phyloP scores from a whole-genome alignment of 2,797 vertebrate species.

The Clamator glandarius region DNA sequence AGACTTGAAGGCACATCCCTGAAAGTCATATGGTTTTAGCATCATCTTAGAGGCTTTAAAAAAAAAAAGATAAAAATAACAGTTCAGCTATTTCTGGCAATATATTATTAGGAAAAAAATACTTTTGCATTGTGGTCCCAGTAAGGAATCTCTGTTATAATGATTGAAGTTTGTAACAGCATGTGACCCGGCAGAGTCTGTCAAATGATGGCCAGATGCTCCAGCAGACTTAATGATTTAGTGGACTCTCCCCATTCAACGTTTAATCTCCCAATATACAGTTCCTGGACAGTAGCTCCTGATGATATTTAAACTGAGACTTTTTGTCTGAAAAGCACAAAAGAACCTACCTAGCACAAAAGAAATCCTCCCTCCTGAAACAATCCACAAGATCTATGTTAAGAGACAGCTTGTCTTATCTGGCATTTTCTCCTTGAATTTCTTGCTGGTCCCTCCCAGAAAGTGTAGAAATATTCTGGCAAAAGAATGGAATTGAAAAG shows the following conservation, averaged over 20 bases:
- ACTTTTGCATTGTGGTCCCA: neutral
- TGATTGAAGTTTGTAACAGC: constrained; percentile 16
- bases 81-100: constrained; percentile 4
- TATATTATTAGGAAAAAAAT: neutral
- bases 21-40: neutral
- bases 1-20: neutral
- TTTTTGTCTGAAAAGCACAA: constrained; percentile 1
- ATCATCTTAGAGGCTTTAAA: neutral
- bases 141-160: neutral
- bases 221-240: neutral
- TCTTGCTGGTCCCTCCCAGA: neutral
- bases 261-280: neutral
- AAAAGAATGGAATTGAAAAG: constrained; percentile 19
- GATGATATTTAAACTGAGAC: neutral
- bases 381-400: neutral
- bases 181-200: neutral
- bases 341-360: constrained; percentile 19
- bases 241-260: neutral
- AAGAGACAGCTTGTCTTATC: constrained; percentile 14
- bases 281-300: neutral
- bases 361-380: neutral
- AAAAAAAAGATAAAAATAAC: neutral
- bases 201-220: neutral
- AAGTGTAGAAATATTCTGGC: constrained; percentile 48
- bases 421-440: constrained; percentile 20